phyloP scores from a whole-genome alignment of 2,888 invertebrate genomes.

The Melinopterus prodromus region DNA sequence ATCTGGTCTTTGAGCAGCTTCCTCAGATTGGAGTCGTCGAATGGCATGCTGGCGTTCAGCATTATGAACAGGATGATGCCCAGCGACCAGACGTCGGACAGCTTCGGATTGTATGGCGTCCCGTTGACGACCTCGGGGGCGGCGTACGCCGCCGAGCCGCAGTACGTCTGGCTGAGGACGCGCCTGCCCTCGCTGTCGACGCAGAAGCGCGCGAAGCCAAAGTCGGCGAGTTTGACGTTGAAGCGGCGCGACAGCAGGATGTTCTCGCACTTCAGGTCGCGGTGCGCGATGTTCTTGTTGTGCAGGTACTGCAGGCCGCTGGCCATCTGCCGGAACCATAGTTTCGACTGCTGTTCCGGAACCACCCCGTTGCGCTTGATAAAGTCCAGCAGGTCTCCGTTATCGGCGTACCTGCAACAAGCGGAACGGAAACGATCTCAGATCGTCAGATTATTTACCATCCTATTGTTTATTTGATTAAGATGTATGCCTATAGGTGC shows the following conservation, averaged over 20 bases:
- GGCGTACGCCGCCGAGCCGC: slow-evolving; percentile 97
- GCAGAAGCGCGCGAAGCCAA: slow-evolving; percentile 90
- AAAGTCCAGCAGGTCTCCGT: slow-evolving; percentile 88
- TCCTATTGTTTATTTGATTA: background rate
- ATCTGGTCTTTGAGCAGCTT: slow-evolving; percentile 86
- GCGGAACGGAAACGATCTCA: background rate
- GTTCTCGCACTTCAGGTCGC: slow-evolving; percentile 95
- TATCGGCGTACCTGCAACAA: slow-evolving; percentile 74
- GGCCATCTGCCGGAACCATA: slow-evolving; percentile 88
- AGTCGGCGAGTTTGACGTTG: slow-evolving; percentile 92
- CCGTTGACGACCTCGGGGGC: slow-evolving; percentile 92
- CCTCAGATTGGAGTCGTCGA: slow-evolving; percentile 85
- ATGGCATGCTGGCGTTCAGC: slow-evolving; percentile 94
- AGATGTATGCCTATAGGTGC: background rate
- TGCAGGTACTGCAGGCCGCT: slow-evolving; percentile 86
- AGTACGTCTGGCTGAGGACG: slow-evolving; percentile 88
- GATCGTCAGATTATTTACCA: background rate
- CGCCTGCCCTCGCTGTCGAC: slow-evolving; percentile 75
- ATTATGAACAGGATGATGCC: slow-evolving; percentile 93
- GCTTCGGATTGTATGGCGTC: slow-evolving; percentile 86
- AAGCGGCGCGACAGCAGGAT: slow-evolving; percentile 83
- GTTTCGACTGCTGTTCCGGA: slow-evolving; percentile 79
- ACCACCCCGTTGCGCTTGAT: slow-evolving; percentile 80
- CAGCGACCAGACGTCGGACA: slow-evolving; percentile 93
- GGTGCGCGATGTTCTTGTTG: slow-evolving; percentile 83